phyloP scores from a whole-genome alignment of 2,888 invertebrate genomes.

The Macrosiphum euphorbiae region DNA sequence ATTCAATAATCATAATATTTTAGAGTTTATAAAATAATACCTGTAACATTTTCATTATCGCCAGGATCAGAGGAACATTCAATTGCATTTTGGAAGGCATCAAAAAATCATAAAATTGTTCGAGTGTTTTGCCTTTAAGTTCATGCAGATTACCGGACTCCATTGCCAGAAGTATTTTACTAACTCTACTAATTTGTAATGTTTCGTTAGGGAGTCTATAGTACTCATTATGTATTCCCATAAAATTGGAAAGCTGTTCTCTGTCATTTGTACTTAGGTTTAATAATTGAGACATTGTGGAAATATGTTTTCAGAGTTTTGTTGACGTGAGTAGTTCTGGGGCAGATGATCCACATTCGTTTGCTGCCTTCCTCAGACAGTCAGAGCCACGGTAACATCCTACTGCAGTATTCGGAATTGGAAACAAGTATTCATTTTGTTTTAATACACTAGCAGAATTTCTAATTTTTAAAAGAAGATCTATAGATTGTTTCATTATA shows the following conservation, averaged over 20 bases:
- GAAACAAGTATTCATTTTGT: no score
- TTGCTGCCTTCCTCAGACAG: background rate
- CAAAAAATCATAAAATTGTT: background rate
- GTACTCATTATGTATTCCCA: no score
- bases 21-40: background rate
- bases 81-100: no score
- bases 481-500: background rate
- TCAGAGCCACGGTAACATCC: background rate
- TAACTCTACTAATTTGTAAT: background rate
- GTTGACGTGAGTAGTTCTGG: background rate
- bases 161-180: slow-evolving; percentile 14
- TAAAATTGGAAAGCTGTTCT: background rate
- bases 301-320: slow-evolving; percentile 21
- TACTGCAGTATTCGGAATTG: background rate
- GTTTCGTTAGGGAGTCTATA: background rate
- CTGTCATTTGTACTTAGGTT: background rate
- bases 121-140: background rate
- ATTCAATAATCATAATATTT: no score
- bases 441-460: no score
- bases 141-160: background rate
- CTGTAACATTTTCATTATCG: background rate
- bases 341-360: background rate
- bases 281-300: slow-evolving; percentile 17
- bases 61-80: no score
- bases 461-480: background rate